phyloP scores from a whole-genome alignment of 2,113 vertebrate genomes.

The Scalopus aquaticus region DNA sequence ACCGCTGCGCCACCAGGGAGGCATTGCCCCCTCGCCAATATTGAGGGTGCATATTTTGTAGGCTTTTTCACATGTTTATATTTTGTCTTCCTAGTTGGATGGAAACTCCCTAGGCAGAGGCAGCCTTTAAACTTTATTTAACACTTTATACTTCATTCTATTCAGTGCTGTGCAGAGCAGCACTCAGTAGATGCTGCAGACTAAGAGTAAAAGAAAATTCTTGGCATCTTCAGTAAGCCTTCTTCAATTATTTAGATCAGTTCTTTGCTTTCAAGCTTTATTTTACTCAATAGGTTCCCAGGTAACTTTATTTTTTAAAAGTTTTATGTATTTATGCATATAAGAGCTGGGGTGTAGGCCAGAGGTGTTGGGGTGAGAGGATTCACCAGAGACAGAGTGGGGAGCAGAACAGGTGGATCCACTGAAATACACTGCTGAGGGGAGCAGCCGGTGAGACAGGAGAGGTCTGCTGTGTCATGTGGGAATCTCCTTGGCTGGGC shows the following conservation, averaged over 20 bases:
- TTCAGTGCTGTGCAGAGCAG: background rate
- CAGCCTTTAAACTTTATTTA: constrained; percentile 13
- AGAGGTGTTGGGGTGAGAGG: no score
- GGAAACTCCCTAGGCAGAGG: background rate
- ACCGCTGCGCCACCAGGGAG: no score
- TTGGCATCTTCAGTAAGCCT: background rate
- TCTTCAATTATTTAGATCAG: background rate
- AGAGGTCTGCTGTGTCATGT: no score
- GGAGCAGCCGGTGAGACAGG: no score
- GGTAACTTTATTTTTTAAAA: no score
- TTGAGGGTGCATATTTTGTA: background rate
- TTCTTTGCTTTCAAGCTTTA: background rate
- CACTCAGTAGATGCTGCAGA: background rate
- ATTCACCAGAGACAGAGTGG: no score
- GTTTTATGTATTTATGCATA: no score
- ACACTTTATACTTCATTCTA: constrained; percentile 41
- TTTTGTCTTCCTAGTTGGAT: constrained; percentile 40
- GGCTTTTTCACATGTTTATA: background rate
- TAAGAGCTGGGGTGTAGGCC: no score
- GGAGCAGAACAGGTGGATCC: no score
- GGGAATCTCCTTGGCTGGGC: no score
- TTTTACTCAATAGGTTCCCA: background rate
- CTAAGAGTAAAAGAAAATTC: background rate
- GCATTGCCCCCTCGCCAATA: background rate
- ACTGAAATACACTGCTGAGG: no score